Base-by-base conservation (phyloP, 1,140 invertebrate species). In the Trachymyrmex septentrionalis region DNA sequence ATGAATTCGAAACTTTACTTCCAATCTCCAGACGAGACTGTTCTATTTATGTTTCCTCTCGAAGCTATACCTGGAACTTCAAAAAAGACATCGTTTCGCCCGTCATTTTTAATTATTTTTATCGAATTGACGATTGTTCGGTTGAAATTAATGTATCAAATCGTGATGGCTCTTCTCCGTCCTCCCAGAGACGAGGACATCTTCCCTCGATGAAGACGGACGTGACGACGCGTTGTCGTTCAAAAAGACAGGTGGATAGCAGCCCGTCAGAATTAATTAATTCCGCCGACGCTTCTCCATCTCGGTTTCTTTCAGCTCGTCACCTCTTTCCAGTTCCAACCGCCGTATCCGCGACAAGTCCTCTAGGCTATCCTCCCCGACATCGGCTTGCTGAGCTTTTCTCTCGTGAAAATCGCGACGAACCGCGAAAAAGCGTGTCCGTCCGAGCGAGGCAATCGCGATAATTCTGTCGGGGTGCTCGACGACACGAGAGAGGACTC, bases 201-300 rank as follows among this genome's bases (percentile, higher is more conserved):
- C 50, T 86, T 89, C n/a, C 53, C 38, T 55, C 69, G 55, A 55
- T n/a, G 44, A 27, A 61, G 69, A 73, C 16, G 55, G 61, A 77
- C 16, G 55, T 63, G 75, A 55, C 55, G 59, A 50, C 38, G 63
- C 61, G 27, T 44, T 27, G 21, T 30, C 30, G 30, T 87, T 87
- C 27, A 72, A 73, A 50, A 44, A 30, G 50, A 48, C 24, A 2
- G 57, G 73, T 38, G 19, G 63, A 69, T 48, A 27, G 57, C 27
- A 50, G 27, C 59, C 66, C 24, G 80, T 90, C 89, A 38, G 86
- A 90, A 90, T 90, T 90, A 80, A 90, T 90, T 90, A 90, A 87
- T 86, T 78, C 61, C 30, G 24, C 34, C 21, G 55, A 19, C 57
- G 38, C 14, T 84, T 80, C 38, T 48, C 27, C 30, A 59, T 30